Evolutionary conservation across 2,888 invertebrate genomes (phyloP).

Genomic region (Creontiades dilutus): DNA sequence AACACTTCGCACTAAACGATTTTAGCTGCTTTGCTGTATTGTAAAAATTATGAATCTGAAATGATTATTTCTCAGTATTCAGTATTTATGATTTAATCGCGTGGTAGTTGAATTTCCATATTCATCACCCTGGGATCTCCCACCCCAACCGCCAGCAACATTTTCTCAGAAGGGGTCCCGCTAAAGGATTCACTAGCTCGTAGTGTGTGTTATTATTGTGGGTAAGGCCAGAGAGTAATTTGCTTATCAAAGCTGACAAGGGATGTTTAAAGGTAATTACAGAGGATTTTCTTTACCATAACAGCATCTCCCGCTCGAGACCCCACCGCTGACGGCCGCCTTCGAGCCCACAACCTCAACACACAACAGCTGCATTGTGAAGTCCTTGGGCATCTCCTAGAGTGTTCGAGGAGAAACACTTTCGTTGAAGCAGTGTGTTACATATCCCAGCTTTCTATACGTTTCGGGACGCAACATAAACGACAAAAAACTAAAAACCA

Average conservation of each 20-base stretch:
- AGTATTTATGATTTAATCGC: too few relatives aligned
- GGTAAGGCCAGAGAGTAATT: conserved; percentile 71
- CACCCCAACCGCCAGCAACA: neutral
- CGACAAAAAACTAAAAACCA: too few relatives aligned
- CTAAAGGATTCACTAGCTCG: conserved; percentile 58
- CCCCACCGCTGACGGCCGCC: neutral
- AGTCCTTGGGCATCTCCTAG: conserved; percentile 16
- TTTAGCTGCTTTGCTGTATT: too few relatives aligned
- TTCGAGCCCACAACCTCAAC: neutral
- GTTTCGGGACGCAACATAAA: too few relatives aligned
- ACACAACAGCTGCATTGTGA: conserved; percentile 6
- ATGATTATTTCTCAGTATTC: too few relatives aligned
- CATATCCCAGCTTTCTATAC: too few relatives aligned
- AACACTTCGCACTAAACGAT: too few relatives aligned
- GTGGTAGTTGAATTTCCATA: neutral
- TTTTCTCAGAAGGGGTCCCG: conserved; percentile 34
- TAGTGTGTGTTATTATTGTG: conserved; percentile 69
- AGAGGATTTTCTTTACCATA: conserved; percentile 71
- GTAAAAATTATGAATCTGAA: too few relatives aligned
- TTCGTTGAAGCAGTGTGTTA: too few relatives aligned
- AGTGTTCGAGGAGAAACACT: too few relatives aligned
- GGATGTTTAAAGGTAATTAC: conserved; percentile 71
- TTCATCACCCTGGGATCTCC: too few relatives aligned
- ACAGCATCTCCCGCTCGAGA: conserved; percentile 53
- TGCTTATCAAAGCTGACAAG: conserved; percentile 71